Base-by-base conservation (phyloP, 1,140 invertebrate genomes). In the Adoxophyes honmai region DNA sequence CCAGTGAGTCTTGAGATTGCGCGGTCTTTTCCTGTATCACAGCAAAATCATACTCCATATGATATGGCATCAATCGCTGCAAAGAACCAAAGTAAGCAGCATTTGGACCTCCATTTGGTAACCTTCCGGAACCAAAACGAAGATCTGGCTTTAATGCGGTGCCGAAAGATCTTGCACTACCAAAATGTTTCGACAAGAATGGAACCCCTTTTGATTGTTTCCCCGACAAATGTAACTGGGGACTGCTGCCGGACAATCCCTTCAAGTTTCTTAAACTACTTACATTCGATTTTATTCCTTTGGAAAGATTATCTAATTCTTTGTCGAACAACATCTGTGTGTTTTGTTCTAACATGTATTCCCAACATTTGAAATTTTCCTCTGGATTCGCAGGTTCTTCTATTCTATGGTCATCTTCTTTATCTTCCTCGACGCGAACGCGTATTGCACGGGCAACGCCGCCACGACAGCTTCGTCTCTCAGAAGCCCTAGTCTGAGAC, bases 291-390 rank as follows among this genome's bases (percentile, higher is more conserved):
- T 90, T 89, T 33, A 92, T 91, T 0, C 91, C 91, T 66, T 93
- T 93, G 0, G 94, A 93, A 13, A 97, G 80, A 8, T 95, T 96
- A 74, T 97, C 95, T 38, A 97, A 78, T 81, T 97, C 96, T 73
- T 96, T 96, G 81, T 96, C 95, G 65, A 97, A 97, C 0, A 97
- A 70, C 60, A 97, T 82, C 72, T 97, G 96, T 0, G 96, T 96
- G 70, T 97, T 97, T 82, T 97, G 95, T 73, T 97, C 96, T 13
- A 97, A 78, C 95, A 97, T 97, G 70, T 97, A 97, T 68, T 97
- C 96, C 96, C 96, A 97, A 70, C 95, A 96, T 64, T 96, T 95
- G 71, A 96, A 96, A 75, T 96, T 95, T 74, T 97, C 96, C 66
- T 96, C 96, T 3, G 94, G 95, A 16, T 73, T 75, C 0, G 75